Evolutionary conservation across 92 coral and sea anemone species (phyloP).

Genomic region (Porites cylindrica): DNA sequence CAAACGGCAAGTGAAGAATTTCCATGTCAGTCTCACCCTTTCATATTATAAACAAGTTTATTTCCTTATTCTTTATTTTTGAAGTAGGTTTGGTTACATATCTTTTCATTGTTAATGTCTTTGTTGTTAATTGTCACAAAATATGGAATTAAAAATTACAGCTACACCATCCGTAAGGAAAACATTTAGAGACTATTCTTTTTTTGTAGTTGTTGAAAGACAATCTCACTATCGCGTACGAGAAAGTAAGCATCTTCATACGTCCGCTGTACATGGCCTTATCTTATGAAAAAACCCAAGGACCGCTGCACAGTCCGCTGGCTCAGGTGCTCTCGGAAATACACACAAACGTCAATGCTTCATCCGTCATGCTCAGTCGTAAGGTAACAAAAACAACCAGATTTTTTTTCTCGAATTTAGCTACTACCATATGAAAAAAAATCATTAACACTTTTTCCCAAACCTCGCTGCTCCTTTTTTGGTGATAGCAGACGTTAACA

Average conservation of each 20-base stretch:
- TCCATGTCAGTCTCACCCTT: too few relatives aligned
- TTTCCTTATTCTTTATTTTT: too few relatives aligned
- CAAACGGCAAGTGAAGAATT: too few relatives aligned
- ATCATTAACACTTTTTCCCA: too few relatives aligned
- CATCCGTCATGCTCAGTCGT: background rate
- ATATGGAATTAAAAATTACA: too few relatives aligned
- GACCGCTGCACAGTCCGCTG: conserved; percentile 17
- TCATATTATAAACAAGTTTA: too few relatives aligned
- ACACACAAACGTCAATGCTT: conserved; percentile 17
- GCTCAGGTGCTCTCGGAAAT: background rate
- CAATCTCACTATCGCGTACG: conserved; percentile 26
- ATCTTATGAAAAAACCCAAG: conserved; percentile 33
- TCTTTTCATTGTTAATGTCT: too few relatives aligned
- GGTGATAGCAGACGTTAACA: background rate
- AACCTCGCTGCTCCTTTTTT: background rate
- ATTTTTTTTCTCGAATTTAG: background rate
- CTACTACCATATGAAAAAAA: background rate
- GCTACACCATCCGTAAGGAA: too few relatives aligned
- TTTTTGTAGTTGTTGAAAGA: background rate
- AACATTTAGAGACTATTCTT: background rate
- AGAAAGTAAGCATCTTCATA: conserved; percentile 3
- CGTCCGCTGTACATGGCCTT: conserved; percentile 32
- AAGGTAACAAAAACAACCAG: background rate
- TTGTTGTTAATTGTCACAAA: too few relatives aligned
- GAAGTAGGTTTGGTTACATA: too few relatives aligned